Base-by-base conservation (phyloP, 2,113 vertebrate species). In the Polypterus senegalus region DNA sequence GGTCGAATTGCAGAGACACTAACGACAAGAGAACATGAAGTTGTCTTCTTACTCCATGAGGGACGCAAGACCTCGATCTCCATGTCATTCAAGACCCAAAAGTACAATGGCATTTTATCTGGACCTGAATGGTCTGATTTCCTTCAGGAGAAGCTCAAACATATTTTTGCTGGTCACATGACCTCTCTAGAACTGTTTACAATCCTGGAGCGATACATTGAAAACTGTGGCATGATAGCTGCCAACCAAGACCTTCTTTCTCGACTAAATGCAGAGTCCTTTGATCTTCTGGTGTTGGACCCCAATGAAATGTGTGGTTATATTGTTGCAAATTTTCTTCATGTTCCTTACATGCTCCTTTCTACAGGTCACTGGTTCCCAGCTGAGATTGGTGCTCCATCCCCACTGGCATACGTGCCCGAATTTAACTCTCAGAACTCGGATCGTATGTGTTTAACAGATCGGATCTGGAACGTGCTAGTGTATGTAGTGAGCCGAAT, bases 291-390 rank as follows among this genome's bases (percentile, higher is more conserved):
- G 2, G 51, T 81, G 66, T 71, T 81, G 51, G 79, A 81, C 54
- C 75, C 76, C 9, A 81, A 81, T 27, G 79, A 81, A 66, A 79
- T 81, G 75, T 81, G 79, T 0, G 79, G 79, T 49, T 77, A 76
- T 61, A 75, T 81, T 10, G 61, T 77, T 49, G 78, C 78, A 10
- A 71, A 81, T 54, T 67, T 81, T 10, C 69, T 81, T 4, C 68
- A 1, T 0, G n/a, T 79, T 47, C 77, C 66, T 54, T 78, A 81
- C 4, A 71, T 70, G 56, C 73, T 71, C 6, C 73, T 81, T 65
- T 81, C 79, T 64, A 81, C 79, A 3, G 78, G 79, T 10, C 80
- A 81, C 68, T 81, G 79, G 79, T 81, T 81, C 60, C 79, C 79
- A 60, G 79, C 79, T 0, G 79, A 81, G 59, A 81, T 80, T 59